Base-by-base conservation (phyloP, 2,797 vertebrate genomes). In the Acropternis orthonyx region DNA sequence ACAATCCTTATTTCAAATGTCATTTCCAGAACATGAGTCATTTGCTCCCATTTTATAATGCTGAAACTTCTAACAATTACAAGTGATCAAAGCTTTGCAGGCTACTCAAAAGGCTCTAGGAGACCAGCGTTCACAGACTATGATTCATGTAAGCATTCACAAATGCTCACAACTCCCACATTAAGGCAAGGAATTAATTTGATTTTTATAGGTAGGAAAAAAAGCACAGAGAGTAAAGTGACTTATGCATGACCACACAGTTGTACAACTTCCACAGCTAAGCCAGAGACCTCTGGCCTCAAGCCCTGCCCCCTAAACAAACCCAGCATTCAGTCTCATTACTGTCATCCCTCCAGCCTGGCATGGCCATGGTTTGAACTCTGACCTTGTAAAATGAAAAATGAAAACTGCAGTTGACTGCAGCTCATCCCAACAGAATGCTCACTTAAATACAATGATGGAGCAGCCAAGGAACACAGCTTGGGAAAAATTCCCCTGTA, bases 21-120 rank as follows among this genome's bases (percentile, higher is more conserved):
- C 43, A 67, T 49, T 85, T 88, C 48, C 79, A 93, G 67, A 83
- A 52, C 10, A 28, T 75, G 82, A 96, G 55, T 95, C 76, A 91
- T 41, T 88, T 67, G 76, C 44, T 92, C 62, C 48, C 43, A 59
- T 87, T 95, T 88, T 91, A 94, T 39, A 81, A 20, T 2, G 44
- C 0, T 86, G 73, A 89, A 88, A 65, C 56, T 78, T 72, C 51
- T 75, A 72, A 84, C 72, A 85, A 83, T 78, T 66, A 6, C 3
- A 93, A 76, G 82, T 81, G 79, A 91, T 92, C 69, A 92, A 88
- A 95, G 83, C 76, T 54, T 75, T 92, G 71, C 55, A 93, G 80
- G 67, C 59, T 84, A 66, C n/a, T 92, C 74, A 59, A 44, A 63
- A 0, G 3, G 74, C 67, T 93, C 66, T 71, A 62, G 68, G 71